These are phyloP conservation scores for Alcis repandata DNA, from an alignment of 2,888 invertebrate species.

Conservation along the genomic window DNA sequence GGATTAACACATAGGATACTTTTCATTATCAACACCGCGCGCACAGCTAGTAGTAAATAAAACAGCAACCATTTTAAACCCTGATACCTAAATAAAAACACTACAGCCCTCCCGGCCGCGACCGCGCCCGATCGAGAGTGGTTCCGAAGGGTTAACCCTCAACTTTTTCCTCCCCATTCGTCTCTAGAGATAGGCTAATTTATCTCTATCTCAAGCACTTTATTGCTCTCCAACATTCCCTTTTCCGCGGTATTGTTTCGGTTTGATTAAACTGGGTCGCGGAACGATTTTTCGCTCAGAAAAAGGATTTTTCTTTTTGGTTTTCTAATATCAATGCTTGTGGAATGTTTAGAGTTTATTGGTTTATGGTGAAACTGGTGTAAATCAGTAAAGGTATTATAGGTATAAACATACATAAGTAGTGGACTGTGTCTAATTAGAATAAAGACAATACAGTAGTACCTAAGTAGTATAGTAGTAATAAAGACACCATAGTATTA, in stretches of 20 bases:
- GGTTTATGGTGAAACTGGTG: too few species aligned
- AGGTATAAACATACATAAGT: too few species aligned
- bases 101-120: slow-evolving; percentile 61
- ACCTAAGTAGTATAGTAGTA: too few species aligned
- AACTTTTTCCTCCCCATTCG: slow-evolving; percentile 79
- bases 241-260: slow-evolving; percentile 73
- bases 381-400: too few species aligned
- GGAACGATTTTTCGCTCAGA: slow-evolving; percentile 40
- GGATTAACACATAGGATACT: too few species aligned
- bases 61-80: slow-evolving; percentile 15
- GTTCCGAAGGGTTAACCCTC: slow-evolving; percentile 81
- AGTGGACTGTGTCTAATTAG: too few species aligned
- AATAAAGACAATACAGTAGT: too few species aligned
- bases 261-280: slow-evolving; percentile 64
- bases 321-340: slow-evolving; percentile 26
- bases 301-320: slow-evolving; percentile 17
- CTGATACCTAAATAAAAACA: slow-evolving; percentile 64
- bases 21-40: too few species aligned
- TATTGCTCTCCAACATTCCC: slow-evolving; percentile 71
- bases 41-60: slow-evolving; percentile 1
- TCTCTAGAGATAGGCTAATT: slow-evolving; percentile 81
- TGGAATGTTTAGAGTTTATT: background rate
- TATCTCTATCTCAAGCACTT: slow-evolving; percentile 80
- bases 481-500: too few species aligned
- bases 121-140: slow-evolving; percentile 58